These are phyloP conservation scores for Drosophila gunungcola DNA, from an alignment of 1,140 invertebrate species.

Conservation along the genomic window DNA sequence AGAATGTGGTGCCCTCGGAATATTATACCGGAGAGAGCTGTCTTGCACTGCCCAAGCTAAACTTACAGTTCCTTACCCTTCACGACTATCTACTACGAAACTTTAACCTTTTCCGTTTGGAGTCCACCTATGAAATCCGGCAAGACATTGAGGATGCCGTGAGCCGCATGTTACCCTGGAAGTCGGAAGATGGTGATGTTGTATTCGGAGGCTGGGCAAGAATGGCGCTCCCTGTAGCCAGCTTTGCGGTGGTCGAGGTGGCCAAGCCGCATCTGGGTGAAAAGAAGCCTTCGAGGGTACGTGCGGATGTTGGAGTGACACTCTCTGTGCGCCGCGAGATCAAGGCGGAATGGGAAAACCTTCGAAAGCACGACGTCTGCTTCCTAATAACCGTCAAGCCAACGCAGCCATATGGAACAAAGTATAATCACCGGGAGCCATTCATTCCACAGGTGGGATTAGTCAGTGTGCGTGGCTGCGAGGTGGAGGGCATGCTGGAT, in stretches of 20 bases:
- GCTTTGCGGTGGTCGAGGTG: conserved; percentile 98
- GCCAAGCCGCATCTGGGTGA: conserved; percentile 96
- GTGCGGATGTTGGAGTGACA: conserved; percentile 97
- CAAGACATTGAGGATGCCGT: conserved; percentile 99
- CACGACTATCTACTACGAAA: conserved; percentile 99
- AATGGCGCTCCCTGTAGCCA: conserved; percentile 98
- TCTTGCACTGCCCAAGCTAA: conserved; percentile 98
- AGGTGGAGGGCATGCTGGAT: conserved; percentile 99
- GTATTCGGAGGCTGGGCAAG: conserved; percentile 99
- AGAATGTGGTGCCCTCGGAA: conserved; percentile 98
- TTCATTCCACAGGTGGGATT: conserved; percentile 97
- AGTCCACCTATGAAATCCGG: conserved; percentile 99
- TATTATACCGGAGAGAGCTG: conserved; percentile 98
- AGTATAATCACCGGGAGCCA: conserved; percentile 92
- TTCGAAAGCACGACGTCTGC: conserved; percentile 99
- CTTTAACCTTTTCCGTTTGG: conserved; percentile 98
- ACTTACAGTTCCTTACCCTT: conserved; percentile 98
- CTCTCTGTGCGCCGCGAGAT: conserved; percentile 95
- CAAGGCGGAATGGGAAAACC: conserved; percentile 98
- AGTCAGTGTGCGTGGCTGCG: conserved; percentile 97
- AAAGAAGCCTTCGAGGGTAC: conserved; percentile 96
- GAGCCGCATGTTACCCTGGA: conserved; percentile 96
- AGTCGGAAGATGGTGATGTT: conserved; percentile 93
- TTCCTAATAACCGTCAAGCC: conserved; percentile 97
- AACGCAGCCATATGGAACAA: conserved; percentile 91